A percentile compares a stretch with the other conserved stretches of the same genome.
Evolutionary conservation across 2,797 vertebrate genomes (phyloP).

Genomic region (Peromyscus eremicus): DNA sequence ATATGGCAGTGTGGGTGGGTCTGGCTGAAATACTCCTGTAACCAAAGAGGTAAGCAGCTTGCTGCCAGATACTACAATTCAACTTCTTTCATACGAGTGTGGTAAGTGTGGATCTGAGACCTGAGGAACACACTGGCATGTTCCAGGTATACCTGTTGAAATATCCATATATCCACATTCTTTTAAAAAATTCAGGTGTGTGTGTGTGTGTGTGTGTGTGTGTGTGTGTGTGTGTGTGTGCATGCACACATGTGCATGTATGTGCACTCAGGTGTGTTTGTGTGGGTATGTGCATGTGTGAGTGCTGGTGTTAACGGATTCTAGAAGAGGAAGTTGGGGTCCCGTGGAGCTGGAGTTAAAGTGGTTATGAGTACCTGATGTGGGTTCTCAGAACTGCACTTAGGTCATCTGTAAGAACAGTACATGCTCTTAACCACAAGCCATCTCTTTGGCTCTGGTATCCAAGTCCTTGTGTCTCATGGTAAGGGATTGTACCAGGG

Average conservation of each 20-base stretch:
- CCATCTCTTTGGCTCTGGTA: background rate
- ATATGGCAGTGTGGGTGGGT: background rate
- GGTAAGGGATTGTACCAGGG: background rate
- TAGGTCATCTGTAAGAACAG: background rate
- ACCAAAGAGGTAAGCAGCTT: background rate
- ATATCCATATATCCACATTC: background rate
- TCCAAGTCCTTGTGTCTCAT: background rate
- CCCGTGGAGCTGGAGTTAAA: background rate
- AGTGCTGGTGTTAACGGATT: too few relatives aligned
- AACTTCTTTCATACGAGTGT: background rate
- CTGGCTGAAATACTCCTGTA: background rate
- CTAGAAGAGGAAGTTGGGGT: background rate
- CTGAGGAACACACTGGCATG: background rate
- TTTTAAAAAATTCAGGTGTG: background rate
- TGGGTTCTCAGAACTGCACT: background rate
- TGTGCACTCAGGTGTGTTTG: too few relatives aligned
- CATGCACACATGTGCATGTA: too few relatives aligned
- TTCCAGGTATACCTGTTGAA: background rate
- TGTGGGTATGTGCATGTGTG: background rate
- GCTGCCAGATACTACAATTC: background rate
- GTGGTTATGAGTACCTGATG: background rate
- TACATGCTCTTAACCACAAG: background rate
- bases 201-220: background rate
- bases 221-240: background rate
- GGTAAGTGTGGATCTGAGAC: background rate